A percentile compares a stretch with the other conserved stretches of the same genome.
Conservation (phyloP, 2,113 vertebrate genomes). For the Antechinus flavipes region DNA sequence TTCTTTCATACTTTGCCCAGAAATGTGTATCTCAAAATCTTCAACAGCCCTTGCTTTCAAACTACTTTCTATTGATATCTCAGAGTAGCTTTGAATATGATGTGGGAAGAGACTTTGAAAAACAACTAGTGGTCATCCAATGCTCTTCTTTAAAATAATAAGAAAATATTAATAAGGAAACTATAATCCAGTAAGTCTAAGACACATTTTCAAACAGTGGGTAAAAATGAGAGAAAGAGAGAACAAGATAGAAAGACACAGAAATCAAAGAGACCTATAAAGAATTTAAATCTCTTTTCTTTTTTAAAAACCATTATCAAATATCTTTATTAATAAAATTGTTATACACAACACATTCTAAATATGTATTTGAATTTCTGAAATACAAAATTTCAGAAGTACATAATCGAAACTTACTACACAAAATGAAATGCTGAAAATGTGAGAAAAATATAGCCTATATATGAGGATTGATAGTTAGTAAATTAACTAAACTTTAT, state of each 20-base stretch:
- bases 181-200: neutral
- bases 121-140: neutral
- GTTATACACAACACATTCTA: neutral
- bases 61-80: neutral
- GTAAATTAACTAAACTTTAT: neutral
- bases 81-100: neutral
- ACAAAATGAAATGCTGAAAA: neutral
- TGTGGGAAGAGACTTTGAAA: neutral
- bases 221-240: neutral
- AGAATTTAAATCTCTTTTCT: neutral
- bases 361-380: neutral
- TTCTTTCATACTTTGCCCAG: neutral
- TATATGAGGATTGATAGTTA: neutral
- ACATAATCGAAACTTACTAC: neutral
- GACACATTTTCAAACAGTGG: neutral
- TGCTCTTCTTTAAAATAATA: neutral
- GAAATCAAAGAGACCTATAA: neutral
- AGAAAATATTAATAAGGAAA: neutral
- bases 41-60: neutral
- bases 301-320: neutral
- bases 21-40: neutral
- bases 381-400: neutral
- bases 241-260: neutral
- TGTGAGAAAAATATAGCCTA: neutral
- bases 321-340: neutral